Evolutionary conservation across 2,797 vertebrate genomes (phyloP), one percentile per base, ranked within the genome.

Genomic region (Urophycis tenuis): DNA sequence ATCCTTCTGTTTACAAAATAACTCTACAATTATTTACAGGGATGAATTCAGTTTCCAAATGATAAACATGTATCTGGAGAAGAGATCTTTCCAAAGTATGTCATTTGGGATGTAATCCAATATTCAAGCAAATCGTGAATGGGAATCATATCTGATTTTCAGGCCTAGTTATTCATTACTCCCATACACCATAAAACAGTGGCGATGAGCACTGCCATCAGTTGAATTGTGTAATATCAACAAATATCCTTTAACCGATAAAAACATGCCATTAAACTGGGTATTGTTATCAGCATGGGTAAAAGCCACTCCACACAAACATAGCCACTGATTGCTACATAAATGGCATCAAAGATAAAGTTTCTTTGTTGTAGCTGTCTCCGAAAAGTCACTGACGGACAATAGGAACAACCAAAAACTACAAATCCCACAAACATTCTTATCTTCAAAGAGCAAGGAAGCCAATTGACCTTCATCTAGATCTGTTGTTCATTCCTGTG

Each of bases 1-100:
- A 91, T 91, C 92, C 89, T 93, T 93, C 91, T 93, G 86, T 94
- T 94, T 93, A 94, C 94, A 95, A 95, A 95, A 95, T 95, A 95
- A 94, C 93, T 93, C 93, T 93, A 94, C 92, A 93, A 93, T 93
- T 94, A 94, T 94, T 94, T 94, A 94, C 93, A 80, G 53, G 34
- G 15, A 41, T 79, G 41, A 75, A 77, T 77, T 29, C 33, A 36
- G 76, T 79, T 36, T 1, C 67, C 31, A 29, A 78, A 77, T 69
- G 22, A 74, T 17, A 32, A 29, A 36, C 2, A n/a, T 31, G 39
- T 41, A 1, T 71, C 29, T 70, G 39, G 74, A 78, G 76, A 81
- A 69, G 32, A 82, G 79, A 81, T 15, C 35, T 73, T 77, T 71
- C 25, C 53, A 75, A 71, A 11, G 12, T 60, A 41, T 22, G 87